phyloP scores from a whole-genome alignment of 2,113 vertebrate genomes.

The Halcyon malimbica region DNA sequence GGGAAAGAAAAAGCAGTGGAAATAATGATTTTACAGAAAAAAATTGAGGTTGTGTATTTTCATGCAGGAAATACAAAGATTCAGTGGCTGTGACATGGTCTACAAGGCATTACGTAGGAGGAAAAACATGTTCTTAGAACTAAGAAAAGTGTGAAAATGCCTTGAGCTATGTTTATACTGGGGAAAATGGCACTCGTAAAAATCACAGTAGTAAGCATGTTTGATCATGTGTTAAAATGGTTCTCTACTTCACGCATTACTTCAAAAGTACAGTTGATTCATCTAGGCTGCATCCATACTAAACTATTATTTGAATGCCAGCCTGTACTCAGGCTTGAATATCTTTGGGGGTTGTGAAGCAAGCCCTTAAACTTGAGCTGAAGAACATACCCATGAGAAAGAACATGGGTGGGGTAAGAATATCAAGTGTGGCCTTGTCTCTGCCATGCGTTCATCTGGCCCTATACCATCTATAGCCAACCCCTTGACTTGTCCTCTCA shows the following conservation, averaged over 20 bases:
- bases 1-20: not conserved
- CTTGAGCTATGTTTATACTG: not conserved
- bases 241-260: not conserved
- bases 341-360: not conserved
- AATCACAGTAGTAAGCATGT: not conserved
- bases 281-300: not conserved
- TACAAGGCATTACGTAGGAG: not conserved
- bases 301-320: not conserved
- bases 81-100: not conserved
- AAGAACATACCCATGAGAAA: not conserved
- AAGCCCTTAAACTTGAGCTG: not conserved
- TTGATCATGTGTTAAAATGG: not conserved
- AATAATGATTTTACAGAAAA: not conserved
- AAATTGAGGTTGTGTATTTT: not conserved
- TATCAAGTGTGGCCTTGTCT: not conserved
- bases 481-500: not conserved
- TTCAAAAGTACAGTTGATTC: not conserved
- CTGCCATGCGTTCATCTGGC: not conserved
- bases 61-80: not conserved
- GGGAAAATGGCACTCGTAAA: not conserved
- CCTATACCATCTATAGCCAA: not conserved
- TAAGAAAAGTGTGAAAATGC: not conserved
- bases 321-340: not conserved
- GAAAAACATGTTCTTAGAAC: not conserved
- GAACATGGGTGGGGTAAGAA: not conserved